Evolutionary conservation across 2,888 invertebrate species (phyloP), one percentile per base, ranked within the genome.

Genomic region (Sesia bembeciformis): DNA sequence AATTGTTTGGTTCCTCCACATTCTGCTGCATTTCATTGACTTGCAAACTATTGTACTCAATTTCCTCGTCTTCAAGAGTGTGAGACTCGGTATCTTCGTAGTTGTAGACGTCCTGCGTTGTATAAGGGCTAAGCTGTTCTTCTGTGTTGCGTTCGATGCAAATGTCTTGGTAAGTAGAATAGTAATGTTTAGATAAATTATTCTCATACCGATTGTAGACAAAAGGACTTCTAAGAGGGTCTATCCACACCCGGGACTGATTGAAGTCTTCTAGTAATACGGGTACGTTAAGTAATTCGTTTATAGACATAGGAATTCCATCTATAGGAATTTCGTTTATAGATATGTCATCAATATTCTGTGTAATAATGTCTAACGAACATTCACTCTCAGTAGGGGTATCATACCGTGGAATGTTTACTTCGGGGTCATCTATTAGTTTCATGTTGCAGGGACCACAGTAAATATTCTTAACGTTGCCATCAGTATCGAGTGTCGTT

Each of bases 241-340:
- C 86, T 42, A 85, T 86, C 86, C 87, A 85, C 0, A 86, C 83
- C 54, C 81, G 75, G 3, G 79, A 78, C 57, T 82, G 81, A 51
- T 23, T 23, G 23, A 23, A 23, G 23, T 23, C 23, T 1, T 23
- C 23, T 23, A 23, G 23, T 23, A 23, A 23, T 23, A 23, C 2
- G 23, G 23, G 23, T 23, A 23, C 23, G 23, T 23, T 23, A 23
- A 23, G 2, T 23, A 23, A 23, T 23, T 23, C 23, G 23, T 23
- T 23, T 23, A 23, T 23, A 23, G 23, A n/a, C n/a, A n/a, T n/a
- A n/a, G n/a, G n/a, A n/a, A n/a, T n/a, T n/a, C n/a, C n/a, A n/a
- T n/a, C n/a, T n/a, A n/a, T n/a, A n/a, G n/a, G n/a, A n/a, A n/a
- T n/a, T n/a, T n/a, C n/a, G 23, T 23, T 23, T 23, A 2, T 23